Conservation (phyloP, 2,113 vertebrate species). For the Tupaia chinensis region DNA sequence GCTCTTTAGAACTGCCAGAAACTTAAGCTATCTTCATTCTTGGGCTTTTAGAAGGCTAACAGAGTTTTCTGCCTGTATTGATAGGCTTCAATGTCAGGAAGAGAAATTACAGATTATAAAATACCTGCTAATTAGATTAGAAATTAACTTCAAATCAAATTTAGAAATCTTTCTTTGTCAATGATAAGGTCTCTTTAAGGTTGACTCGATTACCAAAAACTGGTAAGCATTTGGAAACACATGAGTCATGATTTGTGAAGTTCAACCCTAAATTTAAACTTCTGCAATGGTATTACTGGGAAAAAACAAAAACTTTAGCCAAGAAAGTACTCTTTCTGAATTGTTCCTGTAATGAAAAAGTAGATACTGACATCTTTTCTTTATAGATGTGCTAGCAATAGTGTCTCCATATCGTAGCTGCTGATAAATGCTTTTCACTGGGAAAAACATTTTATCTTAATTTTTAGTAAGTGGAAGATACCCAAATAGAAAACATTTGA, state of each 20-base stretch:
- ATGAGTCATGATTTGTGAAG: slow-evolving; percentile 5
- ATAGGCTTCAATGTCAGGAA: slow-evolving; percentile 64
- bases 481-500: slow-evolving; percentile 53
- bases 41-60: slow-evolving; percentile 70
- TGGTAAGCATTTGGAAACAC: not conserved
- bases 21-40: slow-evolving; percentile 78
- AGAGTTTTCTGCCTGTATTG: slow-evolving; percentile 44
- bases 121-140: slow-evolving; percentile 63
- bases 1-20: slow-evolving; percentile 80
- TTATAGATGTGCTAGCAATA: slow-evolving; percentile 34
- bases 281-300: not conserved
- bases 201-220: slow-evolving; percentile 37
- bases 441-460: slow-evolving; percentile 61
- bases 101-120: slow-evolving; percentile 73
- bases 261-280: not conserved
- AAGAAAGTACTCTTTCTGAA: slow-evolving; percentile 43
- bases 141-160: slow-evolving; percentile 64
- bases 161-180: slow-evolving; percentile 42
- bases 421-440: slow-evolving; percentile 62
- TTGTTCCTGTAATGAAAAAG: slow-evolving; percentile 60
- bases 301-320: not conserved
- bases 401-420: slow-evolving; percentile 55
- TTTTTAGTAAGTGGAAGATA: slow-evolving; percentile 68
- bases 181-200: not conserved
- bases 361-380: slow-evolving; percentile 64